Evolutionary conservation across 2,888 invertebrate genomes (phyloP).

Genomic region (Pristionchus entomophagus): DNA sequence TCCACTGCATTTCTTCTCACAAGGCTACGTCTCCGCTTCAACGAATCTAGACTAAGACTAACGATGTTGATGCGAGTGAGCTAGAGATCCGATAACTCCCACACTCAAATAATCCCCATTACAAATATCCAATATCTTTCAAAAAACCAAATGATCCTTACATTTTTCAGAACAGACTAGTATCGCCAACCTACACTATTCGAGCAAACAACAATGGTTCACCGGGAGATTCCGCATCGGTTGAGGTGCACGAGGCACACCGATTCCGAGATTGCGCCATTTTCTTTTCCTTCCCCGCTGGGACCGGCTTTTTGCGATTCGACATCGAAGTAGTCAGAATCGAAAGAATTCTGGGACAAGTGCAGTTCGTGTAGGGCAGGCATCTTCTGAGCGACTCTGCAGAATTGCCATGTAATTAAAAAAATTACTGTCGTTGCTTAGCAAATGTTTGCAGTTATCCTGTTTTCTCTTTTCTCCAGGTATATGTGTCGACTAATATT

Average conservation of each 20-base stretch:
- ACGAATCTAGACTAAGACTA: neutral
- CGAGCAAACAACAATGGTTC: too few species aligned
- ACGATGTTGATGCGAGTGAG: neutral
- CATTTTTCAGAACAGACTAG: too few species aligned
- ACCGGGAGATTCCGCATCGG: constrained; percentile 47
- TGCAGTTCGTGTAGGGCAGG: constrained; percentile 65
- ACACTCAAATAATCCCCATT: neutral
- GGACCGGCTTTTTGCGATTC: neutral
- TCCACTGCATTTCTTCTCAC: neutral
- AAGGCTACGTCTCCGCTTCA: neutral
- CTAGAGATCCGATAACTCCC: neutral
- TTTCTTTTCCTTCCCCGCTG: constrained; percentile 46
- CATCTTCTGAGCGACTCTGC: constrained; percentile 49
- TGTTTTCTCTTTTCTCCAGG: too few species aligned
- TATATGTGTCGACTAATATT: too few species aligned
- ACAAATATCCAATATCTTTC: too few species aligned
- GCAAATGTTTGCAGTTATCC: too few species aligned
- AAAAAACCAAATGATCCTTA: too few species aligned
- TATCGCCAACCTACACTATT: too few species aligned
- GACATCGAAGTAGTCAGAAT: constrained; percentile 49
- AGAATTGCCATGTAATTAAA: too few species aligned
- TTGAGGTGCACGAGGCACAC: constrained; percentile 45
- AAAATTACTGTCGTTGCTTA: neutral
- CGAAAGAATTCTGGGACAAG: constrained; percentile 62
- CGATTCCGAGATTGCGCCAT: constrained; percentile 40